phyloP scores from a whole-genome alignment of 2,888 invertebrate genomes.

The Eupithecia dodoneata region DNA sequence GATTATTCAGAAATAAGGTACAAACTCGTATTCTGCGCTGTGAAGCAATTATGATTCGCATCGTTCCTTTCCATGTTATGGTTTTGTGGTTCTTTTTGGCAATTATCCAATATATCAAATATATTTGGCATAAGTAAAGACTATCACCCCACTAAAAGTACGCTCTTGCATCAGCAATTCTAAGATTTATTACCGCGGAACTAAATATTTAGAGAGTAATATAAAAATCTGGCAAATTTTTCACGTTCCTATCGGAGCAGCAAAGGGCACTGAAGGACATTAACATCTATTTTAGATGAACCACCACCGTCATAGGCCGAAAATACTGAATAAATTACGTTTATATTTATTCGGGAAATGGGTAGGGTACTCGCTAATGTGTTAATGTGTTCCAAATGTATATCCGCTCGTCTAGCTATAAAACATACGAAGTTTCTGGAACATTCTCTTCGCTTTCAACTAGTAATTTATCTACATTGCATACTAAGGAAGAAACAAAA shows the following conservation, averaged over 20 bases:
- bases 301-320: slow-evolving; percentile 33
- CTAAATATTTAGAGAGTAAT: neutral
- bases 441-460: slow-evolving; percentile 5
- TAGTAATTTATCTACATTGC: neutral
- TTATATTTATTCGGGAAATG: slow-evolving; percentile 41
- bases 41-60: neutral
- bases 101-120: neutral
- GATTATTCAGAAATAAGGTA: neutral
- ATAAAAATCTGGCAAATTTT: neutral
- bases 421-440: slow-evolving; percentile 33
- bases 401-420: slow-evolving; percentile 29
- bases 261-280: slow-evolving; percentile 28
- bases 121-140: neutral
- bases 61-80: too few relatives aligned
- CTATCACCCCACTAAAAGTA: neutral
- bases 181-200: slow-evolving; percentile 1
- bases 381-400: slow-evolving; percentile 34
- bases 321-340: slow-evolving; percentile 35
- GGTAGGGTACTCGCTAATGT: slow-evolving; percentile 10
- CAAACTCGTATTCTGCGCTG: neutral
- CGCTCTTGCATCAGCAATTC: slow-evolving; percentile 11
- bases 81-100: neutral
- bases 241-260: neutral
- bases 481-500: neutral
- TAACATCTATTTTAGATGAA: slow-evolving; percentile 33